Conservation (phyloP, 2,888 invertebrate species). For the Alcis repandata region DNA sequence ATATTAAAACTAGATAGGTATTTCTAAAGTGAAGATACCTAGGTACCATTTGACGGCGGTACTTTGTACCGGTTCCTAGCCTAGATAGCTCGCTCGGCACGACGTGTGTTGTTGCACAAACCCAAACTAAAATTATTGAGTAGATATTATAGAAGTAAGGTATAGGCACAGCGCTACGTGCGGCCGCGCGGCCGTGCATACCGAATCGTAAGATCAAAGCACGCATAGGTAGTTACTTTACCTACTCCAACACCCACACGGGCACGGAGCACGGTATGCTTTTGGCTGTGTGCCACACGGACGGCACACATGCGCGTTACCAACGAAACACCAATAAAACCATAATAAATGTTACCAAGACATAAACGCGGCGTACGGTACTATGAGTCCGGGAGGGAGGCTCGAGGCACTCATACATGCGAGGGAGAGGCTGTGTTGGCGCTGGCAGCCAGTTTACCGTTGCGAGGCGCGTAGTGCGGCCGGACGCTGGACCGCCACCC, state of each 20-base stretch:
- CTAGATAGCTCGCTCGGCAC: slow-evolving; percentile 67
- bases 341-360: slow-evolving; percentile 84
- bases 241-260: slow-evolving; percentile 82
- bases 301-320: slow-evolving; percentile 69
- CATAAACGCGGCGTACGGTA: slow-evolving; percentile 84
- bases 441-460: slow-evolving; percentile 85
- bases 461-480: slow-evolving; percentile 86
- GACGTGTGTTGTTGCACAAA: slow-evolving; percentile 82
- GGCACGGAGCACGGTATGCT: slow-evolving; percentile 57
- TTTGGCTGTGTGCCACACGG: slow-evolving; percentile 60
- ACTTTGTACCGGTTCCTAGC: slow-evolving; percentile 62
- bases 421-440: slow-evolving; percentile 82
- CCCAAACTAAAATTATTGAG: slow-evolving; percentile 83
- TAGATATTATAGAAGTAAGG: slow-evolving; percentile 83
- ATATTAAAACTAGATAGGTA: slow-evolving; percentile 36
- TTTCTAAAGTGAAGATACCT: slow-evolving; percentile 58
- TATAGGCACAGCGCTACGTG: slow-evolving; percentile 79
- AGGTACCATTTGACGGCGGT: slow-evolving; percentile 47
- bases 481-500: slow-evolving; percentile 81
- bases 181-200: slow-evolving; percentile 83
- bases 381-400: slow-evolving; percentile 86
- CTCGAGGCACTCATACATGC: slow-evolving; percentile 83
- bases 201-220: slow-evolving; percentile 87
- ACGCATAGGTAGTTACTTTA: slow-evolving; percentile 83
- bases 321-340: slow-evolving; percentile 77